phyloP scores from a whole-genome alignment of 1,140 invertebrate species.

The Platyura marginata region DNA sequence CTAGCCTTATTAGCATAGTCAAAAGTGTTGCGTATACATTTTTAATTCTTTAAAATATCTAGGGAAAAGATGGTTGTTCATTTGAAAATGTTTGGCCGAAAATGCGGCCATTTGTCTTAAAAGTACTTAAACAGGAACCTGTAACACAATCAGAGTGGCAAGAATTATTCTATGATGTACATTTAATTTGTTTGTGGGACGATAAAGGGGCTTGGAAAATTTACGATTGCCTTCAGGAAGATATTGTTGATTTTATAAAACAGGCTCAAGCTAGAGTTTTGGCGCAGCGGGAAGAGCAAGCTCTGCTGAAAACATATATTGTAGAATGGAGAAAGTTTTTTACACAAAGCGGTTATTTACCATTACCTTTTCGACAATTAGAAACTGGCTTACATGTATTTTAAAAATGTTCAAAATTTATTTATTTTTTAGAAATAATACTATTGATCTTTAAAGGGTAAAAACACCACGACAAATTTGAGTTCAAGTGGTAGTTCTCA shows the following conservation, averaged over 20 bases:
- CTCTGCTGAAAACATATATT: slow-evolving; percentile 88
- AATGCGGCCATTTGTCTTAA: slow-evolving; percentile 84
- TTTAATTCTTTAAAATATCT: neutral
- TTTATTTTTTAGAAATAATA: too few relatives aligned
- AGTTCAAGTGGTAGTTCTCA: slow-evolving; percentile 28
- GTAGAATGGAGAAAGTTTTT: slow-evolving; percentile 96
- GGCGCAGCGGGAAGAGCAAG: slow-evolving; percentile 83
- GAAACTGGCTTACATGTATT: slow-evolving; percentile 70
- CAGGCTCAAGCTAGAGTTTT: slow-evolving; percentile 80
- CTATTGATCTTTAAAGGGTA: too few relatives aligned
- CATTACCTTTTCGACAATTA: slow-evolving; percentile 85
- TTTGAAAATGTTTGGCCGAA: slow-evolving; percentile 93
- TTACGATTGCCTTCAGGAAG: slow-evolving; percentile 71
- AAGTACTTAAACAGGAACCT: slow-evolving; percentile 46
- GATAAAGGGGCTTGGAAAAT: slow-evolving; percentile 84
- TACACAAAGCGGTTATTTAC: slow-evolving; percentile 90
- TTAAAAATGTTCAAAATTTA: too few relatives aligned
- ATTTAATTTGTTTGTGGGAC: slow-evolving; percentile 90
- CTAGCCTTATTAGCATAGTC: neutral
- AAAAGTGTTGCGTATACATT: neutral
- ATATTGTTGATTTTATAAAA: slow-evolving; percentile 88
- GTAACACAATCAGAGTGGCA: slow-evolving; percentile 94
- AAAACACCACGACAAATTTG: too few relatives aligned
- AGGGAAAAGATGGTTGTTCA: neutral
- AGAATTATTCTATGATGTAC: slow-evolving; percentile 88